These are phyloP conservation scores for Aphelocoma coerulescens DNA, from an alignment of 2,113 vertebrate species.

Conservation along the genomic window DNA sequence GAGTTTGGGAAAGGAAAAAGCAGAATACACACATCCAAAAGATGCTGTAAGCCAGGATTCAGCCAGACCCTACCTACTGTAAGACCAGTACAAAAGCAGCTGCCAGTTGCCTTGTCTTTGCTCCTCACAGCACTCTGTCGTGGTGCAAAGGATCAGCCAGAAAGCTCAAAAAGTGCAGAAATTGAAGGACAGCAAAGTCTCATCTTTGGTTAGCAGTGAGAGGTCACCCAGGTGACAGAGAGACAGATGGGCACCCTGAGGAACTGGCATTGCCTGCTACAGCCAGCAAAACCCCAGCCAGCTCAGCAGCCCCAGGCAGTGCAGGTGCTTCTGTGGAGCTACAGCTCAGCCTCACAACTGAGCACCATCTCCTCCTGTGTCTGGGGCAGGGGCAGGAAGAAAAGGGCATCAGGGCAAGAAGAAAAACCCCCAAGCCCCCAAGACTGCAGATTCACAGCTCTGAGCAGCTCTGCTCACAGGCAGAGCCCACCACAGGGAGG, in stretches of 20 bases:
- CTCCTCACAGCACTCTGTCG: not conserved
- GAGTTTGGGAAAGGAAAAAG: not conserved
- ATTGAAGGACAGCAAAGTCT: not conserved
- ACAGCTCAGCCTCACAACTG: not conserved
- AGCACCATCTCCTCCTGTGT: not conserved
- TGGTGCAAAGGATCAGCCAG: not conserved
- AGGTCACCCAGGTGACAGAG: not conserved
- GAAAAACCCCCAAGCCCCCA: accelerated
- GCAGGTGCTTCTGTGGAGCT: not conserved
- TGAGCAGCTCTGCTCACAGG: not conserved
- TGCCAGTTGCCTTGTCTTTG: not conserved
- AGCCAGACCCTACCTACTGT: not conserved
- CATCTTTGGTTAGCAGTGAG: accelerated
- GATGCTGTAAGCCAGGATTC: not conserved
- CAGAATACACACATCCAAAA: not conserved
- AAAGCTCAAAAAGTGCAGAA: not conserved
- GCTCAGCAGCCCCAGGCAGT: not conserved
- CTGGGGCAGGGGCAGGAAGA: not conserved
- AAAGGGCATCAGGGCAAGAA: not conserved
- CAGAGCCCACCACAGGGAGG: not conserved
- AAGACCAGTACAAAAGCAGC: not conserved
- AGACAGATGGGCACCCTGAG: not conserved
- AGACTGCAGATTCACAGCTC: not conserved
- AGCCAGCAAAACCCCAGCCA: not conserved
- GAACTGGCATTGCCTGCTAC: not conserved